Evolutionary conservation across 2,113 vertebrate genomes (phyloP).

Genomic region (Panthera leo): DNA sequence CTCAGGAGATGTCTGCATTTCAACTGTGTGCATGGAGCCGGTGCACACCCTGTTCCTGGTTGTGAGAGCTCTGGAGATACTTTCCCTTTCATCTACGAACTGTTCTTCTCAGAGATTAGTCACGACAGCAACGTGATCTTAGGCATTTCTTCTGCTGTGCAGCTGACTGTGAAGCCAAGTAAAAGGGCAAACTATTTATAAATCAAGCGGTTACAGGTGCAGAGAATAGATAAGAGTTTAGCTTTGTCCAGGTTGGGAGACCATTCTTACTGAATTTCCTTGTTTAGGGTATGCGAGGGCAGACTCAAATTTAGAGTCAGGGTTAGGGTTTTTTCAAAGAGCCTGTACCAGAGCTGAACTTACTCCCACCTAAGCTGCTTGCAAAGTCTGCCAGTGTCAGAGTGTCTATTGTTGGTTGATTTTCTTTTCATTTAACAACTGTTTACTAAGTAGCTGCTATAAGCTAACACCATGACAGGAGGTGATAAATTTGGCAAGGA

Average conservation of each 20-base stretch:
- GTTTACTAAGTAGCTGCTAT: neutral
- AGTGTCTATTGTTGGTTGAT: neutral
- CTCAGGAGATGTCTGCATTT: neutral
- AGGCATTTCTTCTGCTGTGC: constrained; percentile 47
- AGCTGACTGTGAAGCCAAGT: constrained; percentile 53
- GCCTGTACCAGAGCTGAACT: neutral
- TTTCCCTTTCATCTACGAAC: constrained; percentile 29
- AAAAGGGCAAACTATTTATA: constrained; percentile 62
- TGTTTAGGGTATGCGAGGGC: neutral
- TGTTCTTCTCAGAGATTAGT: constrained; percentile 55
- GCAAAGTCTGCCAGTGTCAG: neutral
- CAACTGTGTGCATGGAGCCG: neutral
- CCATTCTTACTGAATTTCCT: constrained; percentile 44
- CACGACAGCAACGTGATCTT: constrained; percentile 40
- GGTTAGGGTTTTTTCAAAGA: neutral
- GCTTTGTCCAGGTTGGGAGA: constrained; percentile 37
- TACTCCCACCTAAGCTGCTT: neutral
- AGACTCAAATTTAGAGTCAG: neutral
- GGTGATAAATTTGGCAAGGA: neutral
- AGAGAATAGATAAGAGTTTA: constrained; percentile 52
- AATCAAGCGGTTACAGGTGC: constrained; percentile 56
- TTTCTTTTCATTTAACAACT: neutral
- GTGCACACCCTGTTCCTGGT: neutral
- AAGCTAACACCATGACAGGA: neutral
- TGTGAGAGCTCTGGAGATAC: neutral